Evolutionary conservation across 1,140 invertebrate genomes (phyloP).

Genomic region (Apis cerana): DNA sequence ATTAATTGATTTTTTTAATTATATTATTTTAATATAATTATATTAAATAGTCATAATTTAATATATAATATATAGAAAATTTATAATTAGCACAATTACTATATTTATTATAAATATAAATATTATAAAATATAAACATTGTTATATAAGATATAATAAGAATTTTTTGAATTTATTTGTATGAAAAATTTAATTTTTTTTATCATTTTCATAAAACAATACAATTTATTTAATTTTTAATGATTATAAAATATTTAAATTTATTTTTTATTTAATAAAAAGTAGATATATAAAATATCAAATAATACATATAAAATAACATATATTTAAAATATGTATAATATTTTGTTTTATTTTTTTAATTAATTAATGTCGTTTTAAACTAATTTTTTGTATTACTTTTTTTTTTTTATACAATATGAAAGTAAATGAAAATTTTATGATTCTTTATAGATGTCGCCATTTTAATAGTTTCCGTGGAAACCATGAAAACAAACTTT

Average conservation of each 20-base stretch:
- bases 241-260: neutral
- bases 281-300: too few relatives aligned
- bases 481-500: conserved; percentile 27
- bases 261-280: neutral
- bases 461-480: conserved; percentile 38
- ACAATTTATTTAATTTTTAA: neutral
- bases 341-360: neutral
- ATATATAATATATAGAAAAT: neutral
- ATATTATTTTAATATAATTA: neutral
- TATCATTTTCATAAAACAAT: too few relatives aligned
- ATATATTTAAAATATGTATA: neutral
- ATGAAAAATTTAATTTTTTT: neutral
- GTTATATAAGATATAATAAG: too few relatives aligned
- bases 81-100: neutral
- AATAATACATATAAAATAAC: neutral
- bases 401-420: neutral
- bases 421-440: neutral
- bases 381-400: neutral
- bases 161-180: too few relatives aligned
- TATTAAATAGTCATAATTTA: neutral
- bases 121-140: too few relatives aligned
- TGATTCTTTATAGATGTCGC: neutral
- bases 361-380: neutral
- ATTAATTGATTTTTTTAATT: neutral
- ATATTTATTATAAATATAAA: neutral